Evolutionary conservation across 2,888 invertebrate genomes (phyloP), one percentile per base, ranked within the genome.

Genomic region (Geophilus truncorum): DNA sequence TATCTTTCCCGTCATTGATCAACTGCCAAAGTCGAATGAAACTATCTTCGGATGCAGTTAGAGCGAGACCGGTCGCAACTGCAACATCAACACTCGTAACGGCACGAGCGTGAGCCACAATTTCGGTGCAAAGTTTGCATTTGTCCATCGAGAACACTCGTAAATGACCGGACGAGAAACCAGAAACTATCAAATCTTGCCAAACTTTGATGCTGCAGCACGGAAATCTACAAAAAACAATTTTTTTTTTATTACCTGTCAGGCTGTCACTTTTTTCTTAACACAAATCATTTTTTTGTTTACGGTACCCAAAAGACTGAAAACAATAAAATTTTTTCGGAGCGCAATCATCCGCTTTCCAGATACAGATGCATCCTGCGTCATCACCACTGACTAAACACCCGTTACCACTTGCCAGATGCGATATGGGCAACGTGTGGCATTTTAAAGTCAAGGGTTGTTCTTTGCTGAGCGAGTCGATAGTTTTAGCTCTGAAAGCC

Each of bases 1-100:
- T 18, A 4, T 15, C 18, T 32, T 77, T 36, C 10, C 34, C 32
- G 9, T 77, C 77, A 12, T 77, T 77, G n/a, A 10, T 70, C 18
- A 77, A 36, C 12, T 77, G 25, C 77, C 77, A 77, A 34, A 77
- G 9, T 34, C 77, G 4, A 30, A 77, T 12, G 18, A 77, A 77
- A 77, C 77, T 36, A 18, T 77, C 77, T 32, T 77, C 77, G 12
- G 77, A 77, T 34, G 36, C 77, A 21, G 77, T 15, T n/a, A 77
- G 34, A 32, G 36, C 32, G 10, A 77, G 30, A 12, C 77, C 77
- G 18, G 77, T 9, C 9, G n/a, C n/a, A 36, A 18, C 1, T 7
- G 77, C 77, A 1, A 77, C 23, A 32, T 77, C 77, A n/a, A 77
- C 77, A 4, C 30, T 21, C 3, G 77, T 34, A 30, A 77, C 23